Evolutionary conservation across 2,888 invertebrate genomes (phyloP).

Genomic region (Monochamus alternatus): DNA sequence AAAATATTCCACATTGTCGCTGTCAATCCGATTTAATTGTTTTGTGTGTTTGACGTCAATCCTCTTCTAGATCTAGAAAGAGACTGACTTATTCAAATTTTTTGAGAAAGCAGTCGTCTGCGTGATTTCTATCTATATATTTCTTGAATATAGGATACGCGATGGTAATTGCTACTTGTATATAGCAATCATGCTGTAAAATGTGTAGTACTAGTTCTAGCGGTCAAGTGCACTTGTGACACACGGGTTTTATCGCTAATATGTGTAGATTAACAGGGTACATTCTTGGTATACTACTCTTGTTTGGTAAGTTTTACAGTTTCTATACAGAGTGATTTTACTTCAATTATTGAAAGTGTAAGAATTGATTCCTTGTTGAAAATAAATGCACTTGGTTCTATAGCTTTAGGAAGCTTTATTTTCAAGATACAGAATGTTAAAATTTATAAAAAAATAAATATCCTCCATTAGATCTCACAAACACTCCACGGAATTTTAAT

Average conservation of each 20-base stretch:
- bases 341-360: no score
- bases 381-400: no score
- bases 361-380: no score
- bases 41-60: not conserved
- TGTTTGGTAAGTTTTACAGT: constrained; percentile 3
- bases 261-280: not conserved
- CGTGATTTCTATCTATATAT: not conserved
- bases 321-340: no score
- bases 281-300: not conserved
- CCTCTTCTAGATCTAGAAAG: not conserved
- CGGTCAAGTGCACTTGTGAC: no score
- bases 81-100: not conserved
- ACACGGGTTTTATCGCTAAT: not conserved
- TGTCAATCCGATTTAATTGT: not conserved
- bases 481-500: no score
- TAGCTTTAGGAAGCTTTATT: no score
- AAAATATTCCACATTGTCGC: constrained; percentile 7
- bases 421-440: no score
- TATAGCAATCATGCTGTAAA: not conserved
- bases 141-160: not conserved
- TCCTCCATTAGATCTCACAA: no score
- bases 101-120: not conserved
- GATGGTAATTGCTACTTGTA: not conserved
- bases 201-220: not conserved
- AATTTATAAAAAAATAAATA: no score